Percentiles rank a stretch among this genome's conserved stretches.
These are phyloP conservation scores for Proisotoma minuta DNA, from an alignment of 2,888 invertebrate genomes.

Conservation along the genomic window DNA sequence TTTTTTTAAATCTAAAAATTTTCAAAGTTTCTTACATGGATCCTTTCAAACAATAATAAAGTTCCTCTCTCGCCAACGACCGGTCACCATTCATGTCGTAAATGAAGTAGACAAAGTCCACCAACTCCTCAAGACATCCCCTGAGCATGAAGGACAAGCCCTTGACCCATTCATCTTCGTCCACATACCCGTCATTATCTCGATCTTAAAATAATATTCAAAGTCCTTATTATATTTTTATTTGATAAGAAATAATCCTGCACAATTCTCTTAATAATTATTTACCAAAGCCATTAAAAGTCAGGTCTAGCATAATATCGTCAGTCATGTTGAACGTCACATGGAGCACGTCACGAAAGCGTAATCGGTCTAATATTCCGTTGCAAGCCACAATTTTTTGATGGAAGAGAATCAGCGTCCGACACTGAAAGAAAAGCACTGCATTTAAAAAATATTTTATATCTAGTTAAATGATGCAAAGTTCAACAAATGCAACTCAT, in stretches of 20 bases:
- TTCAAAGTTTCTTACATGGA: slow-evolving; percentile 35
- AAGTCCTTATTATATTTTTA: no score
- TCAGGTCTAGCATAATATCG: slow-evolving; percentile 40
- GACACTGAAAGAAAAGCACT: slow-evolving; percentile 7
- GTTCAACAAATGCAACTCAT: no score
- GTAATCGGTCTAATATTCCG: slow-evolving; percentile 32
- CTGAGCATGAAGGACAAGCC: slow-evolving; percentile 40
- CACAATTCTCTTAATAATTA: no score
- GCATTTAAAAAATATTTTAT: no score
- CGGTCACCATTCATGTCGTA: slow-evolving; percentile 41
- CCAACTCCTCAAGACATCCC: slow-evolving; percentile 35
- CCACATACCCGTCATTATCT: slow-evolving; percentile 34
- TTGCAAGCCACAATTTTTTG: slow-evolving; percentile 19
- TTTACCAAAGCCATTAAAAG: slow-evolving; percentile 37
- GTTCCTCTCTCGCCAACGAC: slow-evolving; percentile 43
- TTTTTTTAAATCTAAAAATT: no score
- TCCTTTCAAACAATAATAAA: slow-evolving; percentile 42
- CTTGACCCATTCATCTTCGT: slow-evolving; percentile 27
- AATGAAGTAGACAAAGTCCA: slow-evolving; percentile 34
- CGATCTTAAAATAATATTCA: no score
- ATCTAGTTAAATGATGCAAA: no score
- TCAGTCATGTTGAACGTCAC: slow-evolving; percentile 35
- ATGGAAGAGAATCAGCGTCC: slow-evolving; percentile 17
- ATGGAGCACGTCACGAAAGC: slow-evolving; percentile 38
- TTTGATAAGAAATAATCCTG: no score